A percentile compares a stretch with the other conserved stretches of the same genome.
Conservation (phyloP, 1,140 invertebrate species). For the Drosophila paulistorum region DNA sequence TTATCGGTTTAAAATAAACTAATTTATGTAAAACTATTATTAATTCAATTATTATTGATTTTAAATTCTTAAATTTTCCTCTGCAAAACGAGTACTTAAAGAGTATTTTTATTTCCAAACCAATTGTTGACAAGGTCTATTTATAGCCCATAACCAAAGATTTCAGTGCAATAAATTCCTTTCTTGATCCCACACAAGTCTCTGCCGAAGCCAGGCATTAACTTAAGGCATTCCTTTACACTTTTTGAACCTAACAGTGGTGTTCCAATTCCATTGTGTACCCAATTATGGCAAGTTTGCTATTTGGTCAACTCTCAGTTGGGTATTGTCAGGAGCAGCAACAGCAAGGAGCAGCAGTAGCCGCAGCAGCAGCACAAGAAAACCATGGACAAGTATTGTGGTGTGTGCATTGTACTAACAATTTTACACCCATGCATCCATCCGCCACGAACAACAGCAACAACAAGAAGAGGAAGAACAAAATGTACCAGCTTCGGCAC, state of each 20-base stretch:
- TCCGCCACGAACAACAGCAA: slow-evolving; percentile 26
- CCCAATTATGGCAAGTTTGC: background rate
- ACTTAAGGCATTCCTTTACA: slow-evolving; percentile 27
- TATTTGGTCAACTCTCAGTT: slow-evolving; percentile 16
- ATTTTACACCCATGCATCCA: slow-evolving; percentile 63
- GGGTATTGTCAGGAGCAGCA: slow-evolving; percentile 13
- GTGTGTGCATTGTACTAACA: slow-evolving; percentile 54
- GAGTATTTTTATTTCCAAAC: too few species aligned
- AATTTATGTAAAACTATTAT: too few species aligned
- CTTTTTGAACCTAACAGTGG: background rate
- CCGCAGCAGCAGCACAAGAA: slow-evolving; percentile 4
- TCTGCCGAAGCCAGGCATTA: background rate
- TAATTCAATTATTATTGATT: too few species aligned
- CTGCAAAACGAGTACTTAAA: too few species aligned
- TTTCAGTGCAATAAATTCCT: background rate
- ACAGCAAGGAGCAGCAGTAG: slow-evolving; percentile 19
- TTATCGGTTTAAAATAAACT: too few species aligned
- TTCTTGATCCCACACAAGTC: background rate
- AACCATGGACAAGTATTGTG: slow-evolving; percentile 14
- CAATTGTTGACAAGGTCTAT: background rate
- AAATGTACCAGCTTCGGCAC: slow-evolving; percentile 32
- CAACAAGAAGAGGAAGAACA: slow-evolving; percentile 20
- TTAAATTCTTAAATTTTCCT: too few species aligned
- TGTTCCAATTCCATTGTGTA: slow-evolving; percentile 36
- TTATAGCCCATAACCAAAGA: background rate